These are phyloP conservation scores for Diadophis punctatus DNA, from an alignment of 2,113 vertebrate species.

Conservation along the genomic window DNA sequence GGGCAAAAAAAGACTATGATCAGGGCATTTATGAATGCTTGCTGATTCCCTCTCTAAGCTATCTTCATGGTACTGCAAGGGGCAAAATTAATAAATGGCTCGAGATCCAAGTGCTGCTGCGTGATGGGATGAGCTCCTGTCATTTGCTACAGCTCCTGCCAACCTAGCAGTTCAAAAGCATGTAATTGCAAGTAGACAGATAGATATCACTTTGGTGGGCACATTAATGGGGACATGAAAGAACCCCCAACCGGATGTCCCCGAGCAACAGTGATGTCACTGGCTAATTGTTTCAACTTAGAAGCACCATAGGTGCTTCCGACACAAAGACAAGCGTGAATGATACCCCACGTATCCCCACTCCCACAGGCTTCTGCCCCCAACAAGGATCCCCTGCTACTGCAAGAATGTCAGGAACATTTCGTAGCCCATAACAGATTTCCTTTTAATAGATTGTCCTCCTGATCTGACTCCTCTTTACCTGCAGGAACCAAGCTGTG, in stretches of 20 bases:
- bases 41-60: background rate
- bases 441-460: background rate
- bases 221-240: background rate
- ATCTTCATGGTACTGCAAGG: background rate
- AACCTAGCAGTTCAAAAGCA: background rate
- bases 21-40: background rate
- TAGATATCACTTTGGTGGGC: background rate
- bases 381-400: background rate
- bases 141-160: background rate
- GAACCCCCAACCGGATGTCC: background rate
- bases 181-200: background rate
- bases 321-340: background rate
- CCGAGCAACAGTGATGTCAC: background rate
- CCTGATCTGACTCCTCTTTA: background rate
- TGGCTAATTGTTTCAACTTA: background rate
- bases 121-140: background rate
- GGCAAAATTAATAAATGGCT: background rate
- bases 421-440: background rate
- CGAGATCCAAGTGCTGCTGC: background rate
- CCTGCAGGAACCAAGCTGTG: conserved; percentile 83
- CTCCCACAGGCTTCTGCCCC: background rate
- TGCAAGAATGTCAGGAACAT: background rate
- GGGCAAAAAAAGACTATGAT: background rate
- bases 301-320: background rate
- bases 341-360: background rate